These are phyloP conservation scores for Stigmatopora argus DNA, from an alignment of 2,113 vertebrate species.

Conservation along the genomic window DNA sequence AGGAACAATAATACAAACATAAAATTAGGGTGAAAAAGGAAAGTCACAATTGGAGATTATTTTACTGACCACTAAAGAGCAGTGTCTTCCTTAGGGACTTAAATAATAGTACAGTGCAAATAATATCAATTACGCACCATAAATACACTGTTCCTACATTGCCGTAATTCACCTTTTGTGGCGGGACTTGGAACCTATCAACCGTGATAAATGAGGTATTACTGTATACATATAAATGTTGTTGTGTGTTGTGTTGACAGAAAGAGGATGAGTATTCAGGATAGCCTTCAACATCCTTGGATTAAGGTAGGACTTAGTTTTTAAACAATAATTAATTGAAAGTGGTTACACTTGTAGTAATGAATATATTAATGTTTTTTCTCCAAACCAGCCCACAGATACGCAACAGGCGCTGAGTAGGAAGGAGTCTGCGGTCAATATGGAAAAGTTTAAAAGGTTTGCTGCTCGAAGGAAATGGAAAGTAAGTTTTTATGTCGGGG, in stretches of 20 bases:
- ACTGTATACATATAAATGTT: no score
- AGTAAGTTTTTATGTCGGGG: slow-evolving; percentile 61
- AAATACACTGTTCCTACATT: no score
- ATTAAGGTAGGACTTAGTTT: slow-evolving; percentile 80
- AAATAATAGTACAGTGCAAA: no score
- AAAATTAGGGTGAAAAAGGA: no score
- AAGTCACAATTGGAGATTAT: no score
- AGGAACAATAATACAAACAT: no score
- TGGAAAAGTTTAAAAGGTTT: slow-evolving; percentile 99
- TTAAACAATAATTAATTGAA: neutral
- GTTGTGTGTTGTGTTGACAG: slow-evolving; percentile 55
- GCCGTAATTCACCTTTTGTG: no score
- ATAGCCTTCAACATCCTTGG: slow-evolving; percentile 94
- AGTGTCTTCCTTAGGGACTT: no score
- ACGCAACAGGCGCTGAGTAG: slow-evolving; percentile 90
- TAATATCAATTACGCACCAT: no score
- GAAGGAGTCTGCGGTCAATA: slow-evolving; percentile 96
- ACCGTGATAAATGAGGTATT: no score
- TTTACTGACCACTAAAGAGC: no score
- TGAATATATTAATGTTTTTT: neutral
- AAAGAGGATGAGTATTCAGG: slow-evolving; percentile 95
- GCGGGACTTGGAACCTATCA: no score
- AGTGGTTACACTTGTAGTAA: neutral
- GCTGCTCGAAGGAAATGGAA: slow-evolving; percentile 97
- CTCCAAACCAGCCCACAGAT: slow-evolving; percentile 85